Base-by-base conservation (phyloP, 2,113 vertebrate genomes). In the Solenodon paradoxus region DNA sequence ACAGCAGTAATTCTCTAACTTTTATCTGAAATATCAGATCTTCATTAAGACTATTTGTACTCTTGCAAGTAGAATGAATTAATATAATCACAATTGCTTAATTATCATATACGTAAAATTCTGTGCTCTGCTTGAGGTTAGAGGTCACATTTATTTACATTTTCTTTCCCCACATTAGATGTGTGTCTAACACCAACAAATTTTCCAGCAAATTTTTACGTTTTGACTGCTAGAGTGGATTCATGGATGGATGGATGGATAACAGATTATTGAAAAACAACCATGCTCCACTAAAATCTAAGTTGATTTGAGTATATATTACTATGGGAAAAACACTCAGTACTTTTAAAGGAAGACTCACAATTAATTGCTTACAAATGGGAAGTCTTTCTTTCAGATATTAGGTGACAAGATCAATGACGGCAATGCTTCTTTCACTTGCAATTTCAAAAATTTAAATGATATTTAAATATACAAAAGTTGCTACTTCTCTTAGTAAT, bases 391-490 rank as follows among this genome's bases (percentile, higher is more conserved):
- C 68, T 95, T 89, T 95, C 45, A 91, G 30, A 82, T 40, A 35
- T 32, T 45, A 83, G 26, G n/a, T 89, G 75, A 94, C n/a, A 90
- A 78, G 82, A 75, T 94, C 91, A 91, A 35, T 83, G 61, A 84
- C 55, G 89, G 42, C 5, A 28, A 75, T 75, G 38, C 19, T 71
- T 92, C 55, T 88, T 22, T 72, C 8, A 53, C 51, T 63, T 53
- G 10, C 57, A 71, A 92, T 72, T 82, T 90, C 90, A 72, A 77
- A 88, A 78, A 78, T 72, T 45, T 28, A 63, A 92, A 92, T 88
- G 32, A 66, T 84, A 93, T 69, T 93, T 92, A 95, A 95, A 74
- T 92, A 80, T 64, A 66, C 38, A 71, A 94, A 95, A 96, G 93
- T 32, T 77, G 93, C 47, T 74, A 66, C n/a, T 87, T 80, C 19